Conservation (phyloP, 2,113 vertebrate genomes). For the Melanerpes aurifrons region DNA sequence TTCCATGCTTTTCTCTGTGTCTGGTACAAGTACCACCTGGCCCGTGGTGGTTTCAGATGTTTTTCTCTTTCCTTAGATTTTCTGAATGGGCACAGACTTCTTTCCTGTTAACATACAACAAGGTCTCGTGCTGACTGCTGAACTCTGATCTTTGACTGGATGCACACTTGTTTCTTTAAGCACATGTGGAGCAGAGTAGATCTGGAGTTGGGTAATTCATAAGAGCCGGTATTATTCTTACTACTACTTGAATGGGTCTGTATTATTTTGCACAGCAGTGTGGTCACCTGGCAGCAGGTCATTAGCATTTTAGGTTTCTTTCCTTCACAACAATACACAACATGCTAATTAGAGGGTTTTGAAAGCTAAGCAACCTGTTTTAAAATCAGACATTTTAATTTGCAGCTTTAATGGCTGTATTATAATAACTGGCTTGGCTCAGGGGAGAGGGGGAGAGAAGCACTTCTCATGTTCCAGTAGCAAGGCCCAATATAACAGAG, state of each 20-base stretch:
- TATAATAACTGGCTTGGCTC: slow-evolving; percentile 80
- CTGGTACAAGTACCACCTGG: neutral
- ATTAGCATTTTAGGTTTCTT: slow-evolving; percentile 82
- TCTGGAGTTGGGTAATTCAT: slow-evolving; percentile 66
- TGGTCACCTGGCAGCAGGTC: slow-evolving; percentile 81
- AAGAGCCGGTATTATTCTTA: slow-evolving; percentile 21
- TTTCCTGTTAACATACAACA: slow-evolving; percentile 46
- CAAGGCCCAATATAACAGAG: slow-evolving; percentile 76
- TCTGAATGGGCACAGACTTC: neutral
- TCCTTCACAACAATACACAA: slow-evolving; percentile 79
- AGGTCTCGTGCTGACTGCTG: neutral
- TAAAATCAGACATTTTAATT: slow-evolving; percentile 83
- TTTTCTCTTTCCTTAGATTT: neutral
- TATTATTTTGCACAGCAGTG: slow-evolving; percentile 74
- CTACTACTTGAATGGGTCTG: slow-evolving; percentile 63
- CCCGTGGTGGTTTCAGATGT: neutral
- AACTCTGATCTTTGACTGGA: slow-evolving; percentile 42
- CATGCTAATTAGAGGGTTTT: slow-evolving; percentile 84
- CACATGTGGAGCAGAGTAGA: slow-evolving; percentile 19
- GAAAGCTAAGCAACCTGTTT: slow-evolving; percentile 86
- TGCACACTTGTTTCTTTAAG: slow-evolving; percentile 29
- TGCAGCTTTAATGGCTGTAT: slow-evolving; percentile 82
- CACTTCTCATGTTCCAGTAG: slow-evolving; percentile 77
- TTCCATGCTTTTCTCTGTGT: neutral
- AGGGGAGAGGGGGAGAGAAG: slow-evolving; percentile 46